A percentile compares a stretch with the other conserved stretches of the same genome.
phyloP scores from a whole-genome alignment of 1,140 invertebrate genomes.

The Atta cephalotes region DNA sequence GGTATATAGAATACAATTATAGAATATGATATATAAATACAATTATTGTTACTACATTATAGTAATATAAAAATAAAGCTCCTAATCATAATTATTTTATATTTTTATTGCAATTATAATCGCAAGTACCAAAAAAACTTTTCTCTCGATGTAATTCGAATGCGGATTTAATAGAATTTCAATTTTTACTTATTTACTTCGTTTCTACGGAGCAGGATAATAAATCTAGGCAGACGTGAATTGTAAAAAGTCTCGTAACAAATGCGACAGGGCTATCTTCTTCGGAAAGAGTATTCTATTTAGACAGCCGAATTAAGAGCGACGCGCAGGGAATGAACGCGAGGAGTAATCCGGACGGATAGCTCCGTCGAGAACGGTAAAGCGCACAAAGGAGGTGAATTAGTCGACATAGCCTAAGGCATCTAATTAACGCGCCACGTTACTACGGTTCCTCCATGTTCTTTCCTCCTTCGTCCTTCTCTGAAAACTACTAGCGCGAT shows the following conservation, averaged over 20 bases:
- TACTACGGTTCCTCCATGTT: not conserved
- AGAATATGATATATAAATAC: no score
- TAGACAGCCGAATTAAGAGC: slow-evolving; percentile 13
- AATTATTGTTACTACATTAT: no score
- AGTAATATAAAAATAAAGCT: no score
- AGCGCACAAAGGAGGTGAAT: slow-evolving; percentile 20
- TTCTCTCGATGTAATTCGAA: not conserved
- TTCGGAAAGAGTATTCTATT: not conserved
- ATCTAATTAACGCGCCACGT: slow-evolving; percentile 34
- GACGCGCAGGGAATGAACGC: not conserved
- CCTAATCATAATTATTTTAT: no score
- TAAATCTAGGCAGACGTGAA: not conserved
- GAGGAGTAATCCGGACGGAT: not conserved
- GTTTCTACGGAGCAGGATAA: not conserved
- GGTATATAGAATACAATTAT: no score
- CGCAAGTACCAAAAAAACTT: no score
- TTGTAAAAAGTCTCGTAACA: not conserved
- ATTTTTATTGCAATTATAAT: no score
- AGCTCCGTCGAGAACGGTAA: not conserved
- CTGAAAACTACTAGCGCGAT: not conserved
- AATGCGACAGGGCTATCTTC: not conserved
- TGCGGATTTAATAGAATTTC: not conserved
- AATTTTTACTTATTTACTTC: not conserved
- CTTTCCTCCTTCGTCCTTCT: not conserved
- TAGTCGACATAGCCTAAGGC: slow-evolving; percentile 42